Base-by-base conservation (phyloP, 1,140 invertebrate species). In the Telenomus remus region DNA sequence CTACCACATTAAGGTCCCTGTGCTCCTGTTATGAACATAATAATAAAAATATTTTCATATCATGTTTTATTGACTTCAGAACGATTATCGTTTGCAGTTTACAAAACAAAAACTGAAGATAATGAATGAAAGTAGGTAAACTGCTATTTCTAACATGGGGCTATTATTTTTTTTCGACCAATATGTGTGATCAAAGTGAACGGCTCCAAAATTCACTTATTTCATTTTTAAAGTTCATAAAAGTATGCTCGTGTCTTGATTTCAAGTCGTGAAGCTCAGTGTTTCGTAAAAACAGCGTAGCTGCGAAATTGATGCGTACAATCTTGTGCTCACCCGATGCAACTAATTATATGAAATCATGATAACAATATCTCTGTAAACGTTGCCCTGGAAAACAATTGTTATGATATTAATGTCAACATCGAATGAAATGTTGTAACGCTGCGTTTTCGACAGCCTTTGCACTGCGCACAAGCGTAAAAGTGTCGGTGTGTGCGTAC, bases 401-500 rank as follows among this genome's bases (percentile, higher is more conserved):
- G 55, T 57, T 71, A 49, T 65, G 35, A 60, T 59, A 71, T 63
- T 39, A 57, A 65, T 54, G 60, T 72, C 57, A 64, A 46, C 49
- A 54, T 73, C 44, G 48, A 59, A 56, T 73, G 57, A 63, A 56
- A 74, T 55, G 63, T 27, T 50, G 34, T 53, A 57, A 34, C 55
- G 15, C 42, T 12, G 15, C 56, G 46, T 15, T 11, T 11, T 53
- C 44, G 4, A 13, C 44, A 10, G 19, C 44, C 54, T 53, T 66
- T 66, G 51, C 44, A 50, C 9, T 55, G 53, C 48, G 39, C 47
- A 61, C 55, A 61, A 66, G 61, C 50, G 56, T 55, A 47, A 66
- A n/a, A 66, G 57, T 51, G 50, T 63, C 48, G 60, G 50, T 75
- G 42, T 56, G 53, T 57, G 63, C 71, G 63, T 75, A 73, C 55